Evolutionary conservation across 53 echinoderm and acorn worm genomes (phyloP).

Genomic region (Hippasteria phrygiana): DNA sequence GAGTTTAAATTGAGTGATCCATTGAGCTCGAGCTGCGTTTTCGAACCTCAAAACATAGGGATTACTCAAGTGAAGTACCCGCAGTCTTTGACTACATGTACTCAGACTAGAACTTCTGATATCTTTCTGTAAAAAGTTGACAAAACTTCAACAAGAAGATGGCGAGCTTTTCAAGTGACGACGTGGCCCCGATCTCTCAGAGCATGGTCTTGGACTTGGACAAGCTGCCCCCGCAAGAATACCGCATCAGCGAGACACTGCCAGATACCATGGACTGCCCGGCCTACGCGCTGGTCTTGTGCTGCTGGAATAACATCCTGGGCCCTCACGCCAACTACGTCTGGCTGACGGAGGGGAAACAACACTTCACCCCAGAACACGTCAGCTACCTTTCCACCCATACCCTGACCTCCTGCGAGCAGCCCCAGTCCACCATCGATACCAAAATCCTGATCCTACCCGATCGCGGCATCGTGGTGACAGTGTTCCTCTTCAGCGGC

Average conservation of each 20-base stretch:
- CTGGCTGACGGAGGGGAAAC: slow-evolving; percentile 86
- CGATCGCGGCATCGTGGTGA: slow-evolving; percentile 80
- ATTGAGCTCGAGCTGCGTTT: no score
- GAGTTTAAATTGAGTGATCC: no score
- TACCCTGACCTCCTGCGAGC: slow-evolving; percentile 91
- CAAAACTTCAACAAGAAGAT: neutral
- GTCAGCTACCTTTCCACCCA: slow-evolving; percentile 83
- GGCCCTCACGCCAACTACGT: slow-evolving; percentile 87
- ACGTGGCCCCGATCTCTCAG: neutral
- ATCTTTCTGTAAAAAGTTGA: neutral
- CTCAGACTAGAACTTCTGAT: neutral
- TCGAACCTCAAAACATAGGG: neutral
- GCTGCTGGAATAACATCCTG: slow-evolving; percentile 96
- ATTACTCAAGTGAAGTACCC: neutral
- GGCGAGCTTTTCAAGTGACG: slow-evolving; percentile 28
- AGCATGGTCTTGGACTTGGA: slow-evolving; percentile 8
- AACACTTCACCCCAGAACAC: slow-evolving; percentile 70
- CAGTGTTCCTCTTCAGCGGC: slow-evolving; percentile 86
- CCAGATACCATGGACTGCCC: slow-evolving; percentile 77
- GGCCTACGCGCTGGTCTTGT: slow-evolving; percentile 82
- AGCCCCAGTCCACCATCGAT: slow-evolving; percentile 78
- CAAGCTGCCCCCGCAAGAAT: slow-evolving; percentile 11
- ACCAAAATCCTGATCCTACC: slow-evolving; percentile 84
- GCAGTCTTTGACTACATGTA: neutral
- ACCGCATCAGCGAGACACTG: neutral